Base-by-base conservation (phyloP, 2,888 invertebrate genomes). In the Cephus rjabovi region DNA sequence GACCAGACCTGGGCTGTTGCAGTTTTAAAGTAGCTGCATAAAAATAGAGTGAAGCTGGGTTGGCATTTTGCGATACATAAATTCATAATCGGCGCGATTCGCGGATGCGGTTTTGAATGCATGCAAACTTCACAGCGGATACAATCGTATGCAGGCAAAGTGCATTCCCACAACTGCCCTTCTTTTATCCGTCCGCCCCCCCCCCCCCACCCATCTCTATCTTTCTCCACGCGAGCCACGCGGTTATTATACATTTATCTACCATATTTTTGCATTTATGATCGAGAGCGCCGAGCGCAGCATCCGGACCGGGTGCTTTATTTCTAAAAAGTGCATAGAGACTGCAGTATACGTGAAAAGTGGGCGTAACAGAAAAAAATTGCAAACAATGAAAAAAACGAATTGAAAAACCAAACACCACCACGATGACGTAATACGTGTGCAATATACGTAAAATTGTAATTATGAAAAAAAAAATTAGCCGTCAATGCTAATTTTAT, bases 221-320 rank as follows among this genome's bases (percentile, higher is more conserved):
- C 33, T 31, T 15, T 33, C 31, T 33, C 71, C 4, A 31, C 12
- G 6, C 12, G 11, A 70, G 70, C 70, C 11, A 31, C 70, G 30
- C 30, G 11, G 12, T 70, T 34, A 71, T 71, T 31, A 34, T 71
- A 12, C 33, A 2, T 71, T 71, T 71, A 71, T 71, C 71, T 31
- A 12, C 12, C 31, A 71, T 71, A 71, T 71, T 71, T 71, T 71
- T 71, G 71, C 31, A 71, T 71, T 71, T 71, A 71, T 71, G 71
- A 71, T 34, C 31, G 71, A 56, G 56, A 56, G 23, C 56, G 2
- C 56, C 9, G 56, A 56, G 56, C 56, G 56, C 23, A 23, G 56
- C 56, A 56, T 56, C 56, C 56, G 56, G 23, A 23, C 23, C 56
- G 23, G 15, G 56, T 56, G 56, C 56, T 56, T 56, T 23, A 23